Evolutionary conservation across 2,113 vertebrate species (phyloP), one percentile per base, ranked within the genome.

Genomic region (Rhinoderma darwinii): DNA sequence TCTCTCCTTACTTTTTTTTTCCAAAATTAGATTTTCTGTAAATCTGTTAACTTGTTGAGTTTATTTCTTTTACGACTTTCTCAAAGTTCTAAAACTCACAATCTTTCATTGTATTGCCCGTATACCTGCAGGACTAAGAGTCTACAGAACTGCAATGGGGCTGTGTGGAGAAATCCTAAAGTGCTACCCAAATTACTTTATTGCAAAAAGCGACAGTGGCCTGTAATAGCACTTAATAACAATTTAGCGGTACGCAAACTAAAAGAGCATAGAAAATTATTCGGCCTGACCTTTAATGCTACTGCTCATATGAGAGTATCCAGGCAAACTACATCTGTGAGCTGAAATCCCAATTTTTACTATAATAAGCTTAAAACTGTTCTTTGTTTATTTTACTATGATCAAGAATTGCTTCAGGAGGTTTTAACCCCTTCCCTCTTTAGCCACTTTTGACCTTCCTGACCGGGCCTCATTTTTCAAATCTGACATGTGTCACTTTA

Each of bases 281-380:
- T 75, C n/a, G 11, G 12, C 4, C 15, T 76, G 39, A 84, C 83
- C 83, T 84, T 84, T 76, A 61, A 76, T 56, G 32, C 18, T 39
- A 56, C 32, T 54, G 44, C 32, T 74, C 50, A 22, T 51, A 72
- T n/a, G 32, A 83, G 41, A 70, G 59, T 32, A 39, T 70, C 39
- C 18, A 70, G 32, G 43, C 27, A 51, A 83, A 39, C 51, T 72
- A n/a, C 18, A 72, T 83, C 82, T 51, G 44, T 70, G 30, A 51
- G 30, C 63, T 83, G 14, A 68, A 83, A 83, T 72, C 43, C 25
- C 41, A 22, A 47, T 35, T 83, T 83, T 72, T 30, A 51, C 32
- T 70, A 4, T 72, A 72, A 72, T 50, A 72, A 20, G 8, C 63
- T 47, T 61, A 61, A 56, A 32, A 75, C n/a, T 59, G 9, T 61